These are phyloP conservation scores for Pyralis farinalis DNA, from an alignment of 2,888 invertebrate species.

Conservation along the genomic window DNA sequence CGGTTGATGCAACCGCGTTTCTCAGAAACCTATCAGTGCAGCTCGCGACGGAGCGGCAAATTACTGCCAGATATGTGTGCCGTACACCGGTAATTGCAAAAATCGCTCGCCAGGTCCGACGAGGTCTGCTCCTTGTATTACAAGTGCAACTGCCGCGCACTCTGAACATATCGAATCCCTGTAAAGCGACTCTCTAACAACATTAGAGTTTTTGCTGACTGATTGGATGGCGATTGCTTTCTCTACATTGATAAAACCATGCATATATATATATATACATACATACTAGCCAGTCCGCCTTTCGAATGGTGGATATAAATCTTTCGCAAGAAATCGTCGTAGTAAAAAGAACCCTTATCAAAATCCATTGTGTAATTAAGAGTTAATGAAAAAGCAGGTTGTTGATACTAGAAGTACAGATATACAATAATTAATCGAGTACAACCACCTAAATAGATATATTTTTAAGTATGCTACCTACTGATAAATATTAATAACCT, in stretches of 20 bases:
- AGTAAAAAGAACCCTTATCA: too few relatives aligned
- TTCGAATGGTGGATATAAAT: too few relatives aligned
- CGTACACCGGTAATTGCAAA: slow-evolving; percentile 74
- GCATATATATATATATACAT: too few relatives aligned
- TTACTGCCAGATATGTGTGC: slow-evolving; percentile 75
- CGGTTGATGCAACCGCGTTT: slow-evolving; percentile 68
- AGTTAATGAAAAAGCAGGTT: too few relatives aligned
- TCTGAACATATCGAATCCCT: background rate
- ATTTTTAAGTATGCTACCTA: too few relatives aligned
- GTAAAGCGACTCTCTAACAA: background rate
- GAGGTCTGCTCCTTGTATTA: slow-evolving; percentile 42
- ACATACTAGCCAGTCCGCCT: too few relatives aligned
- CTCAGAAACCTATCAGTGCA: slow-evolving; percentile 66
- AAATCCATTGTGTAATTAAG: too few relatives aligned
- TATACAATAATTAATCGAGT: too few relatives aligned
- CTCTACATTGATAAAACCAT: background rate
- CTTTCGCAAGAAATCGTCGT: too few relatives aligned
- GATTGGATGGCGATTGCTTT: background rate
- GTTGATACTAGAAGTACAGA: too few relatives aligned
- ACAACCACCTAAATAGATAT: too few relatives aligned
- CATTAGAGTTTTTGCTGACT: background rate
- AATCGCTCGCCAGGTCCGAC: slow-evolving; percentile 54
- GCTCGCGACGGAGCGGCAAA: slow-evolving; percentile 67
- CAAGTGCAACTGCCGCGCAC: slow-evolving; percentile 11
- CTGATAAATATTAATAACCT: too few relatives aligned